Base-by-base conservation (phyloP, 2,888 invertebrate species). In the Eupithecia abbreviata region DNA sequence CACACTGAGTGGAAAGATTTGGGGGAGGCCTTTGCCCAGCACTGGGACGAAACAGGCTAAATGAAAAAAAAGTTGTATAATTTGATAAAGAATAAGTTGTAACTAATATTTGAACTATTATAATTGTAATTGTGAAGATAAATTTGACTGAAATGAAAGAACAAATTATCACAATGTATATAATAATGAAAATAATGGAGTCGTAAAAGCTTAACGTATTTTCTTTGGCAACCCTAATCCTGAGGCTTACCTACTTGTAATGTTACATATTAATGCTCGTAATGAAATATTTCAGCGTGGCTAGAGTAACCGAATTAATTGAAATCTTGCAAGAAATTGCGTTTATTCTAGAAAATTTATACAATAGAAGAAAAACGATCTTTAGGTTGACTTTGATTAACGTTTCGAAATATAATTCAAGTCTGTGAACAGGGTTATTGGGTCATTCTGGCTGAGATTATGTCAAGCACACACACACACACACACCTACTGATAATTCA, bases 191-290 rank as follows among this genome's bases (percentile, higher is more conserved):
- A 68, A 68, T 68, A n/a, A 43, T 13, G 12, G 10, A 68, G n/a
- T 45, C 10, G 10, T 18, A 30, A 45, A 30, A 69, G 12, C 13
- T 69, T 49, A 47, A 47, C 18, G 67, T 68, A 68, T 68, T 68
- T 71, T 71, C 71, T 76, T 51, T 76, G 66, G 67, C 76, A 78
- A 76, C 78, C 76, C 78, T 78, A 74, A 78, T 78, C 72, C 58
- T 12, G 45, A 51, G 85, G 85, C 86, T 88, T 88, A 88, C 88
- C 84, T 86, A 87, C 87, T 87, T 84, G 82, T 87, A 85, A 87
- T 86, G 84, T 85, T 88, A 86, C 88, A 88, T 89, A 90, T 89
- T 90, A 89, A 89, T 89, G 85, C 82, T 82, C 80, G 82, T 89
- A 89, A 90, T 90, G 85, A 90, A 90, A 90, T 89, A 87, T 88